These are phyloP conservation scores for Drosophila paramelanica DNA, from an alignment of 2,888 invertebrate genomes.

Conservation along the genomic window DNA sequence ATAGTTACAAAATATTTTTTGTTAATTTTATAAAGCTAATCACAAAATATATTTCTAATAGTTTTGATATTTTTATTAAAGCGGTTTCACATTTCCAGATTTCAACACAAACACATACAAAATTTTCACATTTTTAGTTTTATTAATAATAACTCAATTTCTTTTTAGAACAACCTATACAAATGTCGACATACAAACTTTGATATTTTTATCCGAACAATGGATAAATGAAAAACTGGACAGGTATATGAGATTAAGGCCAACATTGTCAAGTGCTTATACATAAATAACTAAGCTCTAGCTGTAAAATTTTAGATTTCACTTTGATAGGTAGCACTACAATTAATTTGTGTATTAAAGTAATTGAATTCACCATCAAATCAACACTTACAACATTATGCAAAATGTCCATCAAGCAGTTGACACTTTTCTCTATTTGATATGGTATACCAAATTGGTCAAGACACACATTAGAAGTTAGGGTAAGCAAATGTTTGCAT, in stretches of 20 bases:
- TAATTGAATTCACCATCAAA: neutral
- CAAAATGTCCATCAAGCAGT: neutral
- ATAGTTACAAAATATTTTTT: too few species aligned
- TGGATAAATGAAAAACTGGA: neutral
- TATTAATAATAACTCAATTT: neutral
- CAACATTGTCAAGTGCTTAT: constrained; percentile 14
- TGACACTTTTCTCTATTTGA: neutral
- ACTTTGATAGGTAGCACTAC: neutral
- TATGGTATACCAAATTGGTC: neutral
- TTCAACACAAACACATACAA: too few species aligned
- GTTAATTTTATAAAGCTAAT: too few species aligned
- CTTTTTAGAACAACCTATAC: neutral
- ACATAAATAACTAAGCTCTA: neutral
- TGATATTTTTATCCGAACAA: too few species aligned
- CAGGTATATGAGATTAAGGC: neutral
- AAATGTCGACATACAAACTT: constrained; percentile 18
- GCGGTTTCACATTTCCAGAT: neutral
- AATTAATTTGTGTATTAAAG: neutral
- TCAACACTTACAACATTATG: neutral
- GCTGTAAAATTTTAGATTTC: neutral
- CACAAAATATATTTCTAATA: too few species aligned
- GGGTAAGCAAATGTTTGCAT: too few species aligned
- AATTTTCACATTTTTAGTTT: too few species aligned
- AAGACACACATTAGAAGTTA: too few species aligned
- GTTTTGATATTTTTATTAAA: neutral